Percentiles rank a stretch among this genome's conserved stretches.
Conservation (phyloP, 1,140 invertebrate genomes). For the Drosophila parvula region DNA sequence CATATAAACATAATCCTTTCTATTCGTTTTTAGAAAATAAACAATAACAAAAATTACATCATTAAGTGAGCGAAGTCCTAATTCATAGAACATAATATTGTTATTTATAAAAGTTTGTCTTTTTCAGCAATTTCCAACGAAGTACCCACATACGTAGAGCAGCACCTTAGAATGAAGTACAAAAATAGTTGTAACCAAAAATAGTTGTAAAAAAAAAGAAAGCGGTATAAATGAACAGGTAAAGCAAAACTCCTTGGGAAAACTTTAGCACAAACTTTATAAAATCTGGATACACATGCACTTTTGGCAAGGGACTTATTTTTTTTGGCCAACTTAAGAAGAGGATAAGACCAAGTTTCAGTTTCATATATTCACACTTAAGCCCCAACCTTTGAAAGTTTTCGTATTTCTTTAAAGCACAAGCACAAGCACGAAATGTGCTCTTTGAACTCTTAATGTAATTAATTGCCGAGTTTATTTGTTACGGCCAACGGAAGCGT, state of each 20-base stretch:
- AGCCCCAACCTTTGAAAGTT: constrained; percentile 12
- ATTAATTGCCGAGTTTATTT: constrained; percentile 27
- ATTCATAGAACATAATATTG: fast-evolving
- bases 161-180: constrained; percentile 3
- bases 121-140: background rate
- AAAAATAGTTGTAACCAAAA: background rate
- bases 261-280: constrained; percentile 12
- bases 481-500: constrained; percentile 12
- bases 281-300: constrained; percentile 6
- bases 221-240: background rate
- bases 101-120: background rate
- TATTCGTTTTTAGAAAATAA: background rate
- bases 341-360: constrained; percentile 14
- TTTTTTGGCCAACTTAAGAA: background rate
- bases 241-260: background rate
- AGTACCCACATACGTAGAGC: background rate
- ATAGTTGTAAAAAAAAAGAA: background rate
- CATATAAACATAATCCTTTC: too few species aligned
- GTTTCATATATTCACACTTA: constrained; percentile 13
- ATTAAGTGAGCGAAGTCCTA: too few species aligned
- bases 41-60: too few species aligned
- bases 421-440: constrained; percentile 1
- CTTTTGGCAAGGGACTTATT: background rate
- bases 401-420: background rate
- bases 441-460: constrained; percentile 29